These are phyloP conservation scores for Micromesistius poutassou DNA, from an alignment of 2,797 vertebrate species.

Conservation along the genomic window DNA sequence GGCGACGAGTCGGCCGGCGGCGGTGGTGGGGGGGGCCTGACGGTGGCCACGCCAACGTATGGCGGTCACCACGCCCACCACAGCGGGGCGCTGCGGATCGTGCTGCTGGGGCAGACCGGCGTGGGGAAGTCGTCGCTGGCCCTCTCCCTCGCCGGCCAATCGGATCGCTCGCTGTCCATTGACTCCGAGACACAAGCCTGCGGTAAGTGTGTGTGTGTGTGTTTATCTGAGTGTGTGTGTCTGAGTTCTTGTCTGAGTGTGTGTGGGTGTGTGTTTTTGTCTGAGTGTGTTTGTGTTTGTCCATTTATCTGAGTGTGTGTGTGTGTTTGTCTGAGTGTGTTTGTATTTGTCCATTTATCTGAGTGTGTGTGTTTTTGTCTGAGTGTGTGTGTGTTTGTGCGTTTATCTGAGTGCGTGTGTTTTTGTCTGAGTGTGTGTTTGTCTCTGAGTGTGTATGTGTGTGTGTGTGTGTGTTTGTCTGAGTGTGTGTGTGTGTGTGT, in stretches of 20 bases:
- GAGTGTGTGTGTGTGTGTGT: no score
- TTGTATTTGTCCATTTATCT: not conserved
- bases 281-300: slow-evolving; percentile 41
- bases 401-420: not conserved
- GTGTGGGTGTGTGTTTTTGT: slow-evolving; percentile 36
- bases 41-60: slow-evolving; percentile 39
- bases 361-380: slow-evolving; percentile 57
- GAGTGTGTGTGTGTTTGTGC: not conserved
- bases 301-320: not conserved
- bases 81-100: slow-evolving; percentile 71
- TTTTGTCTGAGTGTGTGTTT: slow-evolving; percentile 29
- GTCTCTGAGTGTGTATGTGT: slow-evolving; percentile 2
- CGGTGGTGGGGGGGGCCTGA: not conserved
- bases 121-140: slow-evolving; percentile 88
- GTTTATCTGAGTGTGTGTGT: slow-evolving; percentile 5
- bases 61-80: slow-evolving; percentile 55
- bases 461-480: not conserved
- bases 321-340: not conserved
- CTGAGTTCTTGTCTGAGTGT: not conserved
- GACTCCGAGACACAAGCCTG: slow-evolving; percentile 77
- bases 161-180: slow-evolving; percentile 76
- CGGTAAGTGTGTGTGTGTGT: slow-evolving; percentile 61
- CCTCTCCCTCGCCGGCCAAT: slow-evolving; percentile 79
- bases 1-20: slow-evolving; percentile 35
- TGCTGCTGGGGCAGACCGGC: slow-evolving; percentile 85